These are phyloP conservation scores for Pheucticus melanocephalus DNA, from an alignment of 2,113 vertebrate genomes.

Conservation along the genomic window DNA sequence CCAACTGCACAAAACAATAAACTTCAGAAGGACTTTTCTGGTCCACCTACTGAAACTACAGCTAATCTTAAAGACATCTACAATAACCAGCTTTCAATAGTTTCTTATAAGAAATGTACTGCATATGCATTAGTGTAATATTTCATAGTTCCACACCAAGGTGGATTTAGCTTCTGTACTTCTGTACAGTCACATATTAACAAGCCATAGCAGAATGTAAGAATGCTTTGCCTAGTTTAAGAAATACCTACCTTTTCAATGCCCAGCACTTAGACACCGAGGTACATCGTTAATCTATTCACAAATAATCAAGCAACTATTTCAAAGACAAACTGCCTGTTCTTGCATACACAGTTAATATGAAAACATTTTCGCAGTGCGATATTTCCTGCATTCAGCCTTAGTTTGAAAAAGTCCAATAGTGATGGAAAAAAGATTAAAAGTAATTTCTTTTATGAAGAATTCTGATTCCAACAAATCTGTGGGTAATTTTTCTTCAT, in stretches of 20 bases:
- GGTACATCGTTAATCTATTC: background rate
- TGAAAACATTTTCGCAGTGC: background rate
- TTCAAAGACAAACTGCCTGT: background rate
- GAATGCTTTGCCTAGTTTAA: background rate
- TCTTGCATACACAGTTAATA: background rate
- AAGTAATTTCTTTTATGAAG: background rate
- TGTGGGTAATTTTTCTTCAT: background rate
- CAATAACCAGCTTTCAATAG: background rate
- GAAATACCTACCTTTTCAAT: background rate
- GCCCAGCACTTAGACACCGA: accelerated
- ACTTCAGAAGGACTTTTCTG: background rate
- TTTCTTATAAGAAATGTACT: background rate
- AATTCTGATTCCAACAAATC: background rate
- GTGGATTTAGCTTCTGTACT: background rate
- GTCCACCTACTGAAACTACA: background rate
- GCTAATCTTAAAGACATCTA: background rate
- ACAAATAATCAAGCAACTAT: background rate
- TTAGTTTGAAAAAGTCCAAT: background rate
- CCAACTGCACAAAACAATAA: background rate
- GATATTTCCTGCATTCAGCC: background rate
- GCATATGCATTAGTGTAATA: background rate
- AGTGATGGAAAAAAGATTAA: background rate
- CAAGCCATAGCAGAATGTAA: background rate
- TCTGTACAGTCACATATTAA: background rate
- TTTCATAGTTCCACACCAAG: background rate